phyloP scores from a whole-genome alignment of 1,140 invertebrate species.

The Drosophila sulfurigaster region DNA sequence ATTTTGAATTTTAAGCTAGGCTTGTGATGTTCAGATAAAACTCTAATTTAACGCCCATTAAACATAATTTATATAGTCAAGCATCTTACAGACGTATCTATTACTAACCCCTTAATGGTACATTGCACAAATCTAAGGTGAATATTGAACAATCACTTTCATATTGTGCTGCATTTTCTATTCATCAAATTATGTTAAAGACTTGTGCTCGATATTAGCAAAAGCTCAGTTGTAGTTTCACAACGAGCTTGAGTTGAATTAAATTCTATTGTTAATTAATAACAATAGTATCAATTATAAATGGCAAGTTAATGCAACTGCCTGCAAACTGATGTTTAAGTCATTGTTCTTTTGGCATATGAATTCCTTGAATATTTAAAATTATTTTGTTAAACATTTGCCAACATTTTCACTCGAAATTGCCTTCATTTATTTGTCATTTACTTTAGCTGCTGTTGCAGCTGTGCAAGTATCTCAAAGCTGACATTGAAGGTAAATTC shows the following conservation, averaged over 20 bases:
- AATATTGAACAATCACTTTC: too few relatives aligned
- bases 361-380: background rate
- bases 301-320: background rate
- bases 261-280: background rate
- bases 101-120: too few relatives aligned
- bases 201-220: background rate
- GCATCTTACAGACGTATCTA: too few relatives aligned
- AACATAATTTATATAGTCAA: too few relatives aligned
- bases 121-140: too few relatives aligned
- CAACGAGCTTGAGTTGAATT: background rate
- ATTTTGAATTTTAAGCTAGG: background rate
- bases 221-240: background rate
- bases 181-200: background rate
- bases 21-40: too few relatives aligned
- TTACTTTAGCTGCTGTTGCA: background rate
- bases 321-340: background rate
- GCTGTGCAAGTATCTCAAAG: slow-evolving; percentile 1
- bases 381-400: background rate
- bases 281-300: background rate
- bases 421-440: background rate
- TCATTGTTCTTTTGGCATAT: background rate
- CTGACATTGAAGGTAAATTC: background rate
- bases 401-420: background rate
- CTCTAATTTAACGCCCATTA: too few relatives aligned
- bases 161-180: background rate